phyloP scores from a whole-genome alignment of 2,797 vertebrate genomes.

The Sciaenops ocellatus region DNA sequence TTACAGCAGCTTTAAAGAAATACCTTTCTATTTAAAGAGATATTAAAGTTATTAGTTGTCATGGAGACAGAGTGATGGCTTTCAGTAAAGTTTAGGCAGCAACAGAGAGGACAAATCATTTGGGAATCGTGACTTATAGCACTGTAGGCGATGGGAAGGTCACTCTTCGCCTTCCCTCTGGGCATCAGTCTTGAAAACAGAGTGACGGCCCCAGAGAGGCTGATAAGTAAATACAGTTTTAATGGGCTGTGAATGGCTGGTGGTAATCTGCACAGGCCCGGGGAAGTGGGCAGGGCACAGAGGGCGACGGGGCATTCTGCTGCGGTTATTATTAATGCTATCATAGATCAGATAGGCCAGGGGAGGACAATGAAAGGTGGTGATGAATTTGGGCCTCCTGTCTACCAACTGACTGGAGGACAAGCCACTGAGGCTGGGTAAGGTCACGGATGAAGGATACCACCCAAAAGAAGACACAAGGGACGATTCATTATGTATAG shows the following conservation, averaged over 20 bases:
- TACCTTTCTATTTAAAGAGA: slow-evolving; percentile 16
- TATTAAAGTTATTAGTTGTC: slow-evolving; percentile 6
- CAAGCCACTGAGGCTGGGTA: slow-evolving; percentile 65
- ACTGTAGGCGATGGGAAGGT: slow-evolving; percentile 76
- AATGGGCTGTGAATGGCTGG: slow-evolving; percentile 82
- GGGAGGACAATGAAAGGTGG: slow-evolving; percentile 76
- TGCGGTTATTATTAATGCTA: slow-evolving; percentile 85
- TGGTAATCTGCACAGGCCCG: slow-evolving; percentile 78
- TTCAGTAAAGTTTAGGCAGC: slow-evolving; percentile 36
- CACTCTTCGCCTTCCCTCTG: slow-evolving; percentile 75
- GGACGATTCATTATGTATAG: slow-evolving; percentile 69
- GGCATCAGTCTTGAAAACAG: slow-evolving; percentile 83
- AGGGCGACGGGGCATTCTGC: slow-evolving; percentile 74
- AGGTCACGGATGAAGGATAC: slow-evolving; percentile 80
- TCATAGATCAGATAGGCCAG: slow-evolving; percentile 86
- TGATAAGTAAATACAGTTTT: slow-evolving; percentile 88
- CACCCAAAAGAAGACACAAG: slow-evolving; percentile 61
- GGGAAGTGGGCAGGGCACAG: slow-evolving; percentile 70
- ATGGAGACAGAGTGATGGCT: slow-evolving; percentile 24
- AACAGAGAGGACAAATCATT: slow-evolving; percentile 49
- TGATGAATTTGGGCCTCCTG: slow-evolving; percentile 81
- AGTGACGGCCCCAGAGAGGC: slow-evolving; percentile 76
- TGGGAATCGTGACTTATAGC: slow-evolving; percentile 63
- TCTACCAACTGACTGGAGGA: slow-evolving; percentile 71
- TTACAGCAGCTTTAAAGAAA: not conserved